Percentiles rank a stretch among this genome's conserved stretches.
Evolutionary conservation across 2,113 vertebrate genomes (phyloP).

Genomic region (Cheirogaleus medius): DNA sequence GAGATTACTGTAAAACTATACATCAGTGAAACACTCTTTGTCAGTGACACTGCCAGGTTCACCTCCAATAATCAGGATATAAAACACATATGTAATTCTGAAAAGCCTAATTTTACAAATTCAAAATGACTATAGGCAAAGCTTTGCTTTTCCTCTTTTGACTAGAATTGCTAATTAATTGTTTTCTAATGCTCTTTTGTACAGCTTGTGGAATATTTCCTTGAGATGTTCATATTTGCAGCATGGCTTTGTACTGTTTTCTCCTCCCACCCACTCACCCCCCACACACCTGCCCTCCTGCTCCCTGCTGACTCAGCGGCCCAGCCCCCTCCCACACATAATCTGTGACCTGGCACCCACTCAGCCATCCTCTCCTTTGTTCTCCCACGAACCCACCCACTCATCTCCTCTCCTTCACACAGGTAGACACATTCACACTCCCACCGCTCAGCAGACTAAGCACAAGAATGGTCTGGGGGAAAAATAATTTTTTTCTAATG

Average conservation of each 20-base stretch:
- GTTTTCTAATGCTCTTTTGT: neutral
- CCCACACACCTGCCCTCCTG: constrained; percentile 27
- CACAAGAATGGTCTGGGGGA: neutral
- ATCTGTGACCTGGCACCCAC: neutral
- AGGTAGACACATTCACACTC: constrained; percentile 2
- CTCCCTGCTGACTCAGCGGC: constrained; percentile 27
- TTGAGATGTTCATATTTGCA: neutral
- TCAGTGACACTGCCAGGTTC: neutral
- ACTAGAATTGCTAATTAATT: neutral
- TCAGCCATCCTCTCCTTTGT: neutral
- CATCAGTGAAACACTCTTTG: neutral
- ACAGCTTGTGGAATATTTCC: neutral
- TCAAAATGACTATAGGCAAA: neutral
- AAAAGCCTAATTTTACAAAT: neutral
- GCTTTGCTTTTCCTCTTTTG: neutral
- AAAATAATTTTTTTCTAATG: neutral
- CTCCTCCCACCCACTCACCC: neutral
- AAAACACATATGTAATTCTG: neutral
- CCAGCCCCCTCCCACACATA: constrained; percentile 4
- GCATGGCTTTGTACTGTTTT: neutral
- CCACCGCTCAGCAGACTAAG: neutral
- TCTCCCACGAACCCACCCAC: neutral
- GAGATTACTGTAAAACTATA: neutral
- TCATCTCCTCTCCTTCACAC: neutral
- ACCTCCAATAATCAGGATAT: neutral